Evolutionary conservation across 2,888 invertebrate species (phyloP), one percentile per base, ranked within the genome.

Genomic region (Rhagonycha lutea): DNA sequence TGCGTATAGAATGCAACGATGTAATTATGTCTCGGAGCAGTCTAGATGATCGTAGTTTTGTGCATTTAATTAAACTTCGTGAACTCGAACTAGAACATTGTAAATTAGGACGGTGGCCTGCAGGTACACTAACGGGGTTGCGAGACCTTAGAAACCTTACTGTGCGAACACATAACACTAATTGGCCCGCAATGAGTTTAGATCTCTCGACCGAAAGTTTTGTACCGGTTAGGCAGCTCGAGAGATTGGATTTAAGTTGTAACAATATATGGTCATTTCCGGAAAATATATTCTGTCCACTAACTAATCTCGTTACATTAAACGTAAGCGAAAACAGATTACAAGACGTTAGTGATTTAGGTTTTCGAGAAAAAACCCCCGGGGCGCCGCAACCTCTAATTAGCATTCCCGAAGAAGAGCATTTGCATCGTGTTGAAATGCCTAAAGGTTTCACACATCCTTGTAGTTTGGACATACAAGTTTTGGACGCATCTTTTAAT

Each of bases 231-330:
- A 91, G 93, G 78, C 94, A 95, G 86, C 90, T 96, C 82, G 96
- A 96, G 88, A 91, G 94, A 82, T 90, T 96, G 79, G 96, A 97
- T 86, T 89, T 97, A 80, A 96, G 95, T 85, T 93, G 93, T 85
- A 96, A 96, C 87, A 96, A 96, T 87, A 95, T 96, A 85, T 96
- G 95, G 95, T 94, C 95, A 72, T 92, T 96, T 86, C 96, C 96
- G 24, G 95, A 95, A 84, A 93, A 93, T 84, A 90, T 96, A 79
- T 96, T 96, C 88, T 96, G 96, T 85, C 92, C 95, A 4, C 88
- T 96, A 82, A 93, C 92, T 61, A 95, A 94, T 85, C 89, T 96
- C 83, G 93, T 94, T 77, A 91, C 92, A 79, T 89, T 97, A 81
- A 97, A 97, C 86, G 93, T 97, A 82, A 96, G 96, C 79, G 93